A percentile compares a stretch with the other conserved stretches of the same genome.
phyloP scores from a whole-genome alignment of 2,797 vertebrate species.

The Lemur catta region DNA sequence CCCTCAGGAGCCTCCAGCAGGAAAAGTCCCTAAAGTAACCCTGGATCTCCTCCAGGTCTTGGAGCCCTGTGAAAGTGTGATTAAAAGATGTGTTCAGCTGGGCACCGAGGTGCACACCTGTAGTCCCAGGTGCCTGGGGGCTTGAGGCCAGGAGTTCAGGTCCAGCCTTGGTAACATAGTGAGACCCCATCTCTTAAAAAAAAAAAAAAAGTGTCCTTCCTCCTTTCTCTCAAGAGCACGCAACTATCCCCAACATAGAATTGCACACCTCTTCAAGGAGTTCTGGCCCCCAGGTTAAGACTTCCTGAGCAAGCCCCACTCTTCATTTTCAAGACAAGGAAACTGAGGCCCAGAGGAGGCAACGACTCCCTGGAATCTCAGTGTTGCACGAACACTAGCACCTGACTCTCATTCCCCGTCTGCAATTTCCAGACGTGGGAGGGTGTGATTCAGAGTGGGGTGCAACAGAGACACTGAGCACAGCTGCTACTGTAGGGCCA shows the following conservation, averaged over 20 bases:
- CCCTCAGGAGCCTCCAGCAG: not conserved
- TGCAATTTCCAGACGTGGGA: not conserved
- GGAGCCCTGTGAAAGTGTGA: not conserved
- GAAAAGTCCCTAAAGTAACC: not conserved
- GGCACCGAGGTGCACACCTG: not conserved
- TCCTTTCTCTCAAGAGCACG: not conserved
- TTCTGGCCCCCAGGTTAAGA: not conserved
- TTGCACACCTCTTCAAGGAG: not conserved
- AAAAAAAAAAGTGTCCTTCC: not conserved
- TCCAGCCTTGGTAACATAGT: not conserved
- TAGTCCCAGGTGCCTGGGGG: not conserved
- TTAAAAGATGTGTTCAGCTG: not conserved
- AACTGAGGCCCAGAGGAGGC: not conserved
- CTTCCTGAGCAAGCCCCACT: not conserved
- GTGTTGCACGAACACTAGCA: not conserved
- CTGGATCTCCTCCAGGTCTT: not conserved
- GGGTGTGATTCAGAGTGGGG: not conserved
- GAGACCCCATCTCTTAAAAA: not conserved
- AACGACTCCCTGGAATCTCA: not conserved
- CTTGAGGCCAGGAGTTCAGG: not conserved
- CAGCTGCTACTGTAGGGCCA: not conserved
- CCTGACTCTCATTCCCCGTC: not conserved
- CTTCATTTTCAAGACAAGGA: not conserved
- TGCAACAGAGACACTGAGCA: not conserved
- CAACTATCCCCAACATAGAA: not conserved